phyloP scores from a whole-genome alignment of 2,113 vertebrate genomes.

The Phrynosoma blainvillii region DNA sequence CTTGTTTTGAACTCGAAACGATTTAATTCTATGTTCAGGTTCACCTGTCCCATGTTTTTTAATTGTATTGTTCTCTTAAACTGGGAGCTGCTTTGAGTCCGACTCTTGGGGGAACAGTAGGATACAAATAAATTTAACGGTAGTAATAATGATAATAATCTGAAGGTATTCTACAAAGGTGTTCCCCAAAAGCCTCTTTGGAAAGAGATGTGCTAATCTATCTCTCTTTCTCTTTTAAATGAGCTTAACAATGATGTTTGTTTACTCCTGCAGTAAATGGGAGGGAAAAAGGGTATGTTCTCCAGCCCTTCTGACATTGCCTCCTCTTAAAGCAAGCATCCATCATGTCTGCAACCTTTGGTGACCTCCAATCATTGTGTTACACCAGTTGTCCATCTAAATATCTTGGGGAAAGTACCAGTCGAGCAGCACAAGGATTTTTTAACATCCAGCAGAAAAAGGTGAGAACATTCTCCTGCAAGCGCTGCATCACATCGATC shows the following conservation, averaged over 20 bases:
- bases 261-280: not conserved
- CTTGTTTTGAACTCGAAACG: no score
- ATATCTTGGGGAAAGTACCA: not conserved
- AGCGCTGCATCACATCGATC: not conserved
- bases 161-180: conserved; percentile 40
- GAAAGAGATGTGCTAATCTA: conserved; percentile 57
- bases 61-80: no score
- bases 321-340: not conserved
- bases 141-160: not conserved
- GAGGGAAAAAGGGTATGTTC: not conserved
- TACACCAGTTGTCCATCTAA: not conserved
- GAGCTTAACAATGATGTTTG: conserved; percentile 43
- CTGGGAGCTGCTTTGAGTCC: no score
- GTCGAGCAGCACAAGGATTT: not conserved
- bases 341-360: not conserved
- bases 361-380: not conserved
- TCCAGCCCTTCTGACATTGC: not conserved
- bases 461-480: not conserved
- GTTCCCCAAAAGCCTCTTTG: conserved; percentile 26
- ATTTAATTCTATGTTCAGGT: no score
- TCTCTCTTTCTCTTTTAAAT: not conserved
- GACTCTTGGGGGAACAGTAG: no score
- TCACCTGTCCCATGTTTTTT: no score
- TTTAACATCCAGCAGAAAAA: not conserved
- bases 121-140: no score